Conservation (phyloP, 2,888 invertebrate species). For the Drosophila paucipuncta region DNA sequence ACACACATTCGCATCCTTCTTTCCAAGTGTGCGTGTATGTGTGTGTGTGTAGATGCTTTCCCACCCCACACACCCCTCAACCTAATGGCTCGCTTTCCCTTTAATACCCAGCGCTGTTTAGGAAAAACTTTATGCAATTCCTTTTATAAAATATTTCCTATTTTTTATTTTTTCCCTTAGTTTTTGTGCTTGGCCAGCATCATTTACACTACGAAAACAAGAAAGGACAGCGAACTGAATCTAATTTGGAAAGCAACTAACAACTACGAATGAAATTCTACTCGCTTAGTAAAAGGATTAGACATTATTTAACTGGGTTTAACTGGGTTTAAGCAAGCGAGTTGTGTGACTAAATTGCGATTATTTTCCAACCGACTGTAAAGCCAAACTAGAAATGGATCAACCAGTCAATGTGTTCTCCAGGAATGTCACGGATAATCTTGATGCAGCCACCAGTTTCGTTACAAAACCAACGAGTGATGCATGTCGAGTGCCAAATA, state of each 20-base stretch:
- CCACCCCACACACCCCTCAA: not conserved
- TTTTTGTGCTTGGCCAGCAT: slow-evolving; percentile 33
- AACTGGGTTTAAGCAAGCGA: not conserved
- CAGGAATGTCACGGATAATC: not conserved
- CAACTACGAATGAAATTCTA: not conserved
- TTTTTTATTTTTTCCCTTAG: slow-evolving; percentile 14
- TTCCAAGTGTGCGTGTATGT: not conserved
- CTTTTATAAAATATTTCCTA: slow-evolving; percentile 67
- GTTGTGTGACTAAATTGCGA: not conserved
- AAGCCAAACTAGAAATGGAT: not conserved
- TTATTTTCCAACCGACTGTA: too few species aligned
- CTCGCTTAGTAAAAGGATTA: not conserved
- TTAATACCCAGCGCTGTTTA: slow-evolving; percentile 60
- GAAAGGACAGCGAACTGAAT: not conserved
- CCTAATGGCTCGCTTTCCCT: slow-evolving; percentile 31
- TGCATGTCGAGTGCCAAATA: not conserved
- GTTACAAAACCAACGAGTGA: not conserved
- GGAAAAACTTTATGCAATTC: slow-evolving; percentile 68
- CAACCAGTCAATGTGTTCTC: not conserved
- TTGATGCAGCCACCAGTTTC: not conserved
- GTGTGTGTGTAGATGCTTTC: not conserved
- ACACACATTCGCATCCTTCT: not conserved
- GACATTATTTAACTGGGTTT: not conserved
- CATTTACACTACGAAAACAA: slow-evolving; percentile 40
- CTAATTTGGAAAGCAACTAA: not conserved